phyloP scores from a whole-genome alignment of 1,140 invertebrate species.

The Dreissena polymorpha region DNA sequence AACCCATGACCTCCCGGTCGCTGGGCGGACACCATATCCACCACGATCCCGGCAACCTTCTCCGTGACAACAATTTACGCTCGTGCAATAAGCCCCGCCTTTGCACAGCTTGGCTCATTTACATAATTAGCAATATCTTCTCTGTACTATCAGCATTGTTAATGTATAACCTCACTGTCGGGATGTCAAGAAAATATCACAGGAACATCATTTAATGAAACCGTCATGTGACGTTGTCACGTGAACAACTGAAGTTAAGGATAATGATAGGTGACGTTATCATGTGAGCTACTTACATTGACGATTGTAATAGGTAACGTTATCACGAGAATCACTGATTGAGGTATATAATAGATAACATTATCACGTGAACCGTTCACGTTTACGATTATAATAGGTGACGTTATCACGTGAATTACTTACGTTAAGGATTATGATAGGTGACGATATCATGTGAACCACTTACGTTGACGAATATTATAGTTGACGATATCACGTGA shows the following conservation, averaged over 20 bases:
- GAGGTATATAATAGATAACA: too few relatives aligned
- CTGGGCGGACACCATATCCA: too few relatives aligned
- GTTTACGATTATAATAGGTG: constrained; percentile 86
- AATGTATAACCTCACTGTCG: too few relatives aligned
- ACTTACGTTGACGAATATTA: constrained; percentile 91
- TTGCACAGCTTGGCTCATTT: too few relatives aligned
- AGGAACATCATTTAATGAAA: too few relatives aligned
- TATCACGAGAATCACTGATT: constrained; percentile 77
- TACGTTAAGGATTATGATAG: constrained; percentile 93
- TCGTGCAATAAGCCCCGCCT: too few relatives aligned
- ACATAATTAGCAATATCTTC: too few relatives aligned
- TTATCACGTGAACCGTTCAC: constrained; percentile 82
- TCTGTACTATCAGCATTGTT: too few relatives aligned
- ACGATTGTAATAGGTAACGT: constrained; percentile 82
- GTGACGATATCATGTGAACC: constrained; percentile 83
- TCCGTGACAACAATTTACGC: too few relatives aligned
- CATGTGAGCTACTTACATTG: constrained; percentile 84
- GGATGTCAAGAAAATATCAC: too few relatives aligned
- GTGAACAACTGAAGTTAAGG: constrained; percentile 86
- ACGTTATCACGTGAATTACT: constrained; percentile 76
- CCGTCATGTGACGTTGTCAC: not conserved
- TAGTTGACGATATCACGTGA: not conserved
- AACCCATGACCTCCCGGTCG: too few relatives aligned
- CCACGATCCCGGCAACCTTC: too few relatives aligned
- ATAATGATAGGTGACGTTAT: constrained; percentile 92